Evolutionary conservation across 2,797 vertebrate species (phyloP), one percentile per base, ranked within the genome.

Genomic region (Hemibagrus guttatus): DNA sequence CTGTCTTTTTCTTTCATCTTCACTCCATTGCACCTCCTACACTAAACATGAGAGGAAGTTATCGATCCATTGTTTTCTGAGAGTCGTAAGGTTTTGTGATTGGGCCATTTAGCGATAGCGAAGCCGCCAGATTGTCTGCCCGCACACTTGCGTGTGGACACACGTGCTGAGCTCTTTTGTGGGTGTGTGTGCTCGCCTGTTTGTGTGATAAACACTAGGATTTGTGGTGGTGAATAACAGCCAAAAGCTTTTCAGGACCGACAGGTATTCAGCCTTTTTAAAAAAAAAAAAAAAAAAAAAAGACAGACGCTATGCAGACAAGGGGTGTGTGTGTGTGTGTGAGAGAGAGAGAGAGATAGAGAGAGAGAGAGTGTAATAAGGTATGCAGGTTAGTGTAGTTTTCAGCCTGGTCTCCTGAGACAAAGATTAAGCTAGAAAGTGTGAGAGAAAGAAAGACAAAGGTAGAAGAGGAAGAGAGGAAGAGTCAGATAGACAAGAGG

Each of bases 71-170:
- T 91, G 84, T 87, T 90, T 87, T 90, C 85, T 79, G 84, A 81
- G 81, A 90, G 85, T 89, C 90, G 82, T 90, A 89, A 86, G 85
- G 88, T 88, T 89, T 86, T 89, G 88, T 91, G 88, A 91, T 91
- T 88, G 90, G 88, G 88, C 88, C 90, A 87, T 89, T 91, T 91
- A 88, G 88, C 68, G 87, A 87, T 87, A 82, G 88, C 81, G 56
- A 87, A 91, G 87, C 82, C 87, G 87, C 84, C 86, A 85, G 88
- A 75, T 87, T 87, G 88, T 91, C 87, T 91, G 90, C 87, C 88
- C 88, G 81, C 85, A 86, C 61, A 42, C 87, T 86, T 87, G 72
- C 64, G 56, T 56, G 23, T 74, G 59, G 35, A 42, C 75, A 46
- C 42, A 7, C 58, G 61, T 61, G n/a, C 39, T 46, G 28, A 39